Evolutionary conservation across 1,140 invertebrate genomes (phyloP), one percentile per base, ranked within the genome.

Genomic region (Heliothis virescens): DNA sequence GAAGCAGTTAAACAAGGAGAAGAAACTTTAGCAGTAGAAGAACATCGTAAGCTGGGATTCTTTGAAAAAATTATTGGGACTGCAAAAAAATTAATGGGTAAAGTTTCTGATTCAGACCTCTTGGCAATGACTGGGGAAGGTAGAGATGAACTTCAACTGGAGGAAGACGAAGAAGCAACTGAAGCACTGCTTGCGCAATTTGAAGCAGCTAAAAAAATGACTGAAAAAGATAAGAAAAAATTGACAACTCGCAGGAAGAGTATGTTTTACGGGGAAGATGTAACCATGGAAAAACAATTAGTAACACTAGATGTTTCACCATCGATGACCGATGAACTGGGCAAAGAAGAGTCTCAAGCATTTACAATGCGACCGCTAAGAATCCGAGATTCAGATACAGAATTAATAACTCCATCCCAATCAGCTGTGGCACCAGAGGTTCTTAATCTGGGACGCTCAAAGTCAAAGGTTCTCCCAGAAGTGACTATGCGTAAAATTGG

Each of bases 131-230:
- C 2, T 41, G 34, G 34, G 34, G 34, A 41, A 41, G 18, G 26
- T 13, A 60, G 69, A 57, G 77, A 83, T 62, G 60, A 48, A 13
- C 50, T 83, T 16, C 52, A 76, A n/a, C 41, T 81, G 1, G 67
- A 81, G 48, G 82, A 81, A 74, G 78, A 79, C 2, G 74, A 80
- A 13, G 79, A 72, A 53, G 74, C 82, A 12, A 80, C 82, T 1
- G 29, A 57, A 13, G 79, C 52, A 3, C 47, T 83, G 11, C 52
- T 71, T n/a, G 62, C 34, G 3, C 76, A 79, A 13, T 48, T 79
- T 50, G 65, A 71, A 16, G 60, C 21, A 63, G 74, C 59, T 4
- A 76, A 26, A 62, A 52, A 50, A 76, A 52, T 18, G 50, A 41
- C 34, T 41, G 59, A 75, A 48, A 48, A 48, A 3, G 41, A 65